Evolutionary conservation across 2,113 vertebrate species (phyloP), one percentile per base, ranked within the genome.

Genomic region (Paedocypris sp.): DNA sequence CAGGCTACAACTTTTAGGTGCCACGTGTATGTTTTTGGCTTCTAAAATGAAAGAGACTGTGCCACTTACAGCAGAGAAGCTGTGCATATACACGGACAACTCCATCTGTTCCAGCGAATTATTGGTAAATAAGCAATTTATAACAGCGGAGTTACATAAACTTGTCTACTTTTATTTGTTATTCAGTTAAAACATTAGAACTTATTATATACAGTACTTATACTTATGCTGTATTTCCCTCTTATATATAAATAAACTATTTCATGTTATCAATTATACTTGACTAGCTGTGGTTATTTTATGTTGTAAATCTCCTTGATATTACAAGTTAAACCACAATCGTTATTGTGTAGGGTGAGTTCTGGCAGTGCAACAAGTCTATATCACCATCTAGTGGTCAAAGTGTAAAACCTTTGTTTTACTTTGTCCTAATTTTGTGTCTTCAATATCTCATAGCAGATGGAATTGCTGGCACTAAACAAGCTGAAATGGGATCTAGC

Each of bases 11-110:
- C 85, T 98, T 76, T 85, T 96, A 43, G 94, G 94, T 79, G 92
- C 93, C 51, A 85, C 92, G 31, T 97, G 94, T 80, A 98, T 98
- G 94, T 98, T 98, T 80, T 85, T 96, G 75, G 94, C 92, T 56
- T 98, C 94, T 43, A 98, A 97, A 85, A 97, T 98, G 93, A 96
- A 96, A 88, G 94, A 98, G 79, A 97, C 94, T 3, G 89, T 97
- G 64, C 94, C 92, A 59, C 74, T 98, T 73, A 96, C 93, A 5
- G 92, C 93, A 3, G 94, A 97, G 77, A 97, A 97, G 79, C 76
- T 98, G 73, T 95, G 94, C 74, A 91, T 97, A 83, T 98, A 96
- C 83, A 96, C 92, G 3, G 92, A 97, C 85, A 92, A 97, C 83
- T 96, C 92, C 58, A 88, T 97, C 75, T 87, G 82, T 59, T 90